These are phyloP conservation scores for Phaonia tiefii DNA, from an alignment of 2,888 invertebrate genomes.

Conservation along the genomic window DNA sequence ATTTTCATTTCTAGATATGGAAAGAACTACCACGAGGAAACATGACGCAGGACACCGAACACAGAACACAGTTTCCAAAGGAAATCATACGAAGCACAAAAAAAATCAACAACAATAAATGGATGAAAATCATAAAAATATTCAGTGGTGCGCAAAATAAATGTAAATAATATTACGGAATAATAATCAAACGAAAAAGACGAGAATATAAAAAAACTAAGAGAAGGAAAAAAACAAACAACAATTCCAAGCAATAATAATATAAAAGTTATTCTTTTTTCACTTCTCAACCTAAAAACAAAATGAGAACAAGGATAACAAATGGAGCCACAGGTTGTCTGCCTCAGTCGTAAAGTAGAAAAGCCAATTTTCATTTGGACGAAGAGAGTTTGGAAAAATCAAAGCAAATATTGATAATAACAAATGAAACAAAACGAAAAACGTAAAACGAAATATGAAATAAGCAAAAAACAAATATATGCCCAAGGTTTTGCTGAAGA, in stretches of 20 bases:
- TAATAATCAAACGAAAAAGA: slow-evolving; percentile 36
- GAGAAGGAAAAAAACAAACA: background rate
- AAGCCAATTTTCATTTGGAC: slow-evolving; percentile 26
- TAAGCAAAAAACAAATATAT: slow-evolving; percentile 52
- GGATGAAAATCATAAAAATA: slow-evolving; percentile 58
- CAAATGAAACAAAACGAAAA: slow-evolving; percentile 26
- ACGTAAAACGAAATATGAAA: slow-evolving; percentile 38
- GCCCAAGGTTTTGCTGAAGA: slow-evolving; percentile 31
- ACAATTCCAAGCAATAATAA: too few species aligned
- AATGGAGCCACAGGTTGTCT: slow-evolving; percentile 58
- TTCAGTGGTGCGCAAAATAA: slow-evolving; percentile 62
- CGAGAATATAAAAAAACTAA: slow-evolving; percentile 8
- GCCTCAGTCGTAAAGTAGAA: slow-evolving; percentile 5
- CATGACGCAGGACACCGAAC: background rate
- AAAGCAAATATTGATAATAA: slow-evolving; percentile 55
- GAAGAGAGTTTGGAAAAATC: slow-evolving; percentile 49
- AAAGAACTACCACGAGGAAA: background rate
- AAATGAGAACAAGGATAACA: background rate
- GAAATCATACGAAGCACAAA: slow-evolving; percentile 4
- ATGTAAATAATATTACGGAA: slow-evolving; percentile 62
- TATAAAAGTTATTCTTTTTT: too few species aligned
- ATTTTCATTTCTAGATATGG: slow-evolving; percentile 38
- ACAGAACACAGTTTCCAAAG: slow-evolving; percentile 12
- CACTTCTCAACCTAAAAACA: too few species aligned
- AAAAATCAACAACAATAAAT: slow-evolving; percentile 32